A percentile compares a stretch with the other conserved stretches of the same genome.
Evolutionary conservation across 35 echinoderm and acorn worm genomes (phyloP).

Genomic region (Diadema setosum): DNA sequence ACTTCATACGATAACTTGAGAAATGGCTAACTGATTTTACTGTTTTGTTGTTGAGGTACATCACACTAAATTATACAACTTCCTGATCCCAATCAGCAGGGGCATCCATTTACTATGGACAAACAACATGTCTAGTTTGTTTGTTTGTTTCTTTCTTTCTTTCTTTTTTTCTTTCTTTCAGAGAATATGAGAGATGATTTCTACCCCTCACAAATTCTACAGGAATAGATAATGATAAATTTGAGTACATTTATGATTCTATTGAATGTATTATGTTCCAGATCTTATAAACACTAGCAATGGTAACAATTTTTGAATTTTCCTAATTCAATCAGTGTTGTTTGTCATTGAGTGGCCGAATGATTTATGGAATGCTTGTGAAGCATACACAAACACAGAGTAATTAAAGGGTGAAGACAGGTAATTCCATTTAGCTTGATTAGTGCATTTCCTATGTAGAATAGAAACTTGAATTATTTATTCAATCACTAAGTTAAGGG

Average conservation of each 20-base stretch:
- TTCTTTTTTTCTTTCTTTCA: neutral
- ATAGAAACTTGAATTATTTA: neutral
- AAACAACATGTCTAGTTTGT: neutral
- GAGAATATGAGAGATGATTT: neutral
- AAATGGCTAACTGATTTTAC: no score
- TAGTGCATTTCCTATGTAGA: neutral
- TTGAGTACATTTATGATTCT: neutral
- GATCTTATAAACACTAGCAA: neutral
- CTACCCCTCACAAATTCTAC: neutral
- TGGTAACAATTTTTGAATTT: neutral
- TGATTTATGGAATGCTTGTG: neutral
- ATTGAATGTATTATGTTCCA: neutral
- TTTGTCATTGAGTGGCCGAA: neutral
- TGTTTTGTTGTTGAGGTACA: no score
- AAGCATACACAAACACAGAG: neutral
- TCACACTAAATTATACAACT: no score
- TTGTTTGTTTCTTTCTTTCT: no score
- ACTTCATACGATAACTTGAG: no score
- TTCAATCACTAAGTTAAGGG: neutral
- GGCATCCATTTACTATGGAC: neutral
- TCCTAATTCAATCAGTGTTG: neutral
- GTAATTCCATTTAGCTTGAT: neutral
- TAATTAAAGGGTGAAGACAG: neutral
- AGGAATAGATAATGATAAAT: neutral
- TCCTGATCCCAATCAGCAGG: no score